Evolutionary conservation across 2,113 vertebrate genomes (phyloP).

Genomic region (Nesoenas mayeri): DNA sequence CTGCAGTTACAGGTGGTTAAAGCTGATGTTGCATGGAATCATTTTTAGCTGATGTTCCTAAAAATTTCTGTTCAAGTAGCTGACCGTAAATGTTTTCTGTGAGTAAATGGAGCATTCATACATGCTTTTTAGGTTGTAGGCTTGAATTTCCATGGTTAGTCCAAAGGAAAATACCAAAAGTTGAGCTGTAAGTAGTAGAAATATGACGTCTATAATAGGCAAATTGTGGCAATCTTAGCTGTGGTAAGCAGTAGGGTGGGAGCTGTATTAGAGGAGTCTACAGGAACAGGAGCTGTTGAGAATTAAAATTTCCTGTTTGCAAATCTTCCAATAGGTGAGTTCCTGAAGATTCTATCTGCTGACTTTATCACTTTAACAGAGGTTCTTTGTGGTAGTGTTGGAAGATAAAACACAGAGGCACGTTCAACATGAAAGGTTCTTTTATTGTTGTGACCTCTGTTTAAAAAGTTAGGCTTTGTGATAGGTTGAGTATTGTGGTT

Average conservation of each 20-base stretch:
- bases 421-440: neutral
- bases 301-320: conserved; percentile 19
- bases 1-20: neutral
- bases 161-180: conserved; percentile 50
- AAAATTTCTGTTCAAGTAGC: conserved; percentile 33
- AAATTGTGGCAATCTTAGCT: conserved; percentile 19
- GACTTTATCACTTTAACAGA: neutral
- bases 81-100: conserved; percentile 15
- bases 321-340: conserved; percentile 29
- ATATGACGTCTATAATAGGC: conserved; percentile 45
- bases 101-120: conserved; percentile 53
- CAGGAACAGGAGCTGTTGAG: conserved; percentile 11
- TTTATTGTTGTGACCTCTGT: neutral
- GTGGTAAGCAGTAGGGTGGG: conserved; percentile 6
- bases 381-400: neutral
- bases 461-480: neutral
- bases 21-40: neutral
- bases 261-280: neutral
- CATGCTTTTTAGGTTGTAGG: conserved; percentile 16
- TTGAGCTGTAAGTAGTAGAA: conserved; percentile 49
- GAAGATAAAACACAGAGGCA: conserved; percentile 6
- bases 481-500: neutral
- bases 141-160: conserved; percentile 27
- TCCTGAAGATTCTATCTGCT: conserved; percentile 21
- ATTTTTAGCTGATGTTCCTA: conserved; percentile 26